Evolutionary conservation across 2,888 invertebrate species (phyloP), one percentile per base, ranked within the genome.

Genomic region (Leptopilina drosophilae): DNA sequence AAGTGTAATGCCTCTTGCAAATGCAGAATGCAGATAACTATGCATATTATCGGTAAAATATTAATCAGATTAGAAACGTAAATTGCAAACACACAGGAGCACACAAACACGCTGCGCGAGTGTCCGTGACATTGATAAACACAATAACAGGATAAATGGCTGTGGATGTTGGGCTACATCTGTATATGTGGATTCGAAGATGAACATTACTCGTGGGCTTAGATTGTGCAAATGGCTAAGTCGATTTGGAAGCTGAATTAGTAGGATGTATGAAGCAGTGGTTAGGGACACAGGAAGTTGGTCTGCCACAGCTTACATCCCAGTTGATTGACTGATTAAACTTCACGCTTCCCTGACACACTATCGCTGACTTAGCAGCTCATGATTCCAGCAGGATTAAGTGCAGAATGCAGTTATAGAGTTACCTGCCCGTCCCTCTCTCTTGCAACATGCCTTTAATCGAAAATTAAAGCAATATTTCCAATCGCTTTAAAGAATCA

Each of bases 161-260:
- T 56, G 9, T 11, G 33, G 53, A 7, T 53, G 53, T 20, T 26
- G n/a, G 14, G 81, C 83, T 84, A 84, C 86, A 20, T 20, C 83
- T 85, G 46, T 86, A 83, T 85, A 83, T 85, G 46, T 9, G 80
- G 82, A 84, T 82, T 83, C 78, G 80, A 86, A 86, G 86, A 85
- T 86, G 82, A 86, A 84, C 80, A 75, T 86, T 85, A 82, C 84
- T 85, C 83, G 84, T 83, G 62, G 78, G 84, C 83, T 86, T 85
- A 86, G 82, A 12, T 76, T 76, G 81, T 83, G 83, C 81, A 86
- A 86, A 86, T 85, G 80, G 49, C 82, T 86, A 82, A 86, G 86
- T 85, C 84, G 86, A 86, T 86, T 82, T 85, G 81, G 76, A 76
- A 82, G 86, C 81, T 85, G 82, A 84, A 85, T 85, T 86, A 84